Evolutionary conservation across 2,888 invertebrate genomes (phyloP), one percentile per base, ranked within the genome.

Genomic region (Cheilosia impressa): DNA sequence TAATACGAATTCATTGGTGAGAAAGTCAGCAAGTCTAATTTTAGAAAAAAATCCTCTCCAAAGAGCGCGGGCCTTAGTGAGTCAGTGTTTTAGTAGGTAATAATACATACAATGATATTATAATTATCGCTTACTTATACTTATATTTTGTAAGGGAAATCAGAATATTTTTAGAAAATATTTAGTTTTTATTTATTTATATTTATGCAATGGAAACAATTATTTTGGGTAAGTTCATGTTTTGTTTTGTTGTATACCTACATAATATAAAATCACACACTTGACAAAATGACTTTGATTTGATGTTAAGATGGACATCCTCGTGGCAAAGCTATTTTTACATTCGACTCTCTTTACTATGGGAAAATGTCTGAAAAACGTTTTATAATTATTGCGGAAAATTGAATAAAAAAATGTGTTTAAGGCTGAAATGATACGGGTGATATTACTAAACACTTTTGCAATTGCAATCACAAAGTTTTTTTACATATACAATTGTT

Each of bases 391-490:
- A 41, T 10, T 27, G 10, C 9, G 3, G 7, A 19, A 62, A 17
- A 17, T 47, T 15, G 10, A 15, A 31, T 9, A 31, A 9, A 9
- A 9, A 9, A 31, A 2, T 31, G 31, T 31, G 9, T 31, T 9
- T 31, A 10, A 58, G 50, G 71, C 72, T 66, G 65, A 69, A 47
- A 78, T 71, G 13, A 71, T 58, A 57, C 65, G 31, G 63, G 57
- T 41, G 50, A 71, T 81, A 19, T 65, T 76, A 76, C 58, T 53
- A 53, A 41, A 72, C 79, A 83, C 83, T 52, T 78, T 83, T 76
- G 69, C 45, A 41, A 72, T 62, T 77, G 77, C 71, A 77, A 57
- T 62, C 68, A 78, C 73, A 38, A 62, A 53, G 45, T 82, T 68
- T 68, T 53, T 73, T 65, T 60, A 63, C 63, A 71, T 81, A 55